Base-by-base conservation (phyloP, 2,797 vertebrate species). In the Chiroxiphia lanceolata region DNA sequence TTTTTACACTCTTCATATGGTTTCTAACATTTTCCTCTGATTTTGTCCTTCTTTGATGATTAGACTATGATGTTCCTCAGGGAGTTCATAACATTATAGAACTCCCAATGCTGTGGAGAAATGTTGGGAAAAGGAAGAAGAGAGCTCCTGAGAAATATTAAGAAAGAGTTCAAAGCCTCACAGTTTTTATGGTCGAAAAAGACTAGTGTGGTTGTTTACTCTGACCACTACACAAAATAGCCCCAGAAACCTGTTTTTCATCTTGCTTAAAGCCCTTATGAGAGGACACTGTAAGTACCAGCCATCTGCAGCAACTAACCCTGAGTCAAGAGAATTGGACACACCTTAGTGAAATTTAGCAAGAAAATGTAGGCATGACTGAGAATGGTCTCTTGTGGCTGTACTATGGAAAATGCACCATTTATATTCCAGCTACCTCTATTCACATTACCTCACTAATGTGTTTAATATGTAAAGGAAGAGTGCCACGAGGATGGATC, bases 31-130 rank as follows among this genome's bases (percentile, higher is more conserved):
- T 93, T 82, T 84, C 17, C 23, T 87, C 33, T 2, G 10, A 87
- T 70, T 95, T 87, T 92, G 25, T 38, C 14, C 31, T 81, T 42
- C 45, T 91, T 96, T 94, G 68, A 93, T 94, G 71, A 81, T 71
- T 78, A 47, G 26, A 33, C 34, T 72, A 4, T 34, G 51, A 40
- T 76, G 50, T 42, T 93, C 56, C 36, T 65, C 8, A 33, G 65
- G 31, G 48, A 89, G 70, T 78, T 34, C 45, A 50, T 69, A 80
- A 61, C 40, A 72, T 78, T 54, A 12, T 33, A 69, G 22, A 27
- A 53, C 75, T 81, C 27, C 57, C 42, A 72, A 11, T 56, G 42
- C 45, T 82, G 34, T 84, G 48, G 50, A 85, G 23, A 60, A 87
- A 54, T 25, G 11, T 15, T 15, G 31, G 50, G 38, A 78, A 87